Conservation (phyloP, 2,797 vertebrate species). For the Liparis tanakae region DNA sequence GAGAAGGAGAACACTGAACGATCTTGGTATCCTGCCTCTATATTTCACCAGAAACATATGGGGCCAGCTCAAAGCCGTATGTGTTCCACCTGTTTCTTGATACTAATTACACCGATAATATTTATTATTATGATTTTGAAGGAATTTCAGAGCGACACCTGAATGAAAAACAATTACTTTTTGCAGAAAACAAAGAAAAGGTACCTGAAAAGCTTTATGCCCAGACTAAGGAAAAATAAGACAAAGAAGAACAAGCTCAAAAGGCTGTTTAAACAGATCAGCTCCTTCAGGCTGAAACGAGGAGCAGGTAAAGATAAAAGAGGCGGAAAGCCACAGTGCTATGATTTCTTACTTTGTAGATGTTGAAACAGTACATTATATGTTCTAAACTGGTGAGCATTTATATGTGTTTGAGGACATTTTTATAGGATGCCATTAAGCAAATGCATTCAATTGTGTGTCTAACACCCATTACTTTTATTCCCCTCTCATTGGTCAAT, state of each 20-base stretch:
- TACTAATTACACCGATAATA: background rate
- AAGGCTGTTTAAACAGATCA: conserved; percentile 53
- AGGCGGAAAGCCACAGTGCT: background rate
- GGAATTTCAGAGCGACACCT: background rate
- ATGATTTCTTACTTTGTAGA: background rate
- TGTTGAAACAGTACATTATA: background rate
- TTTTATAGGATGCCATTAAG: background rate
- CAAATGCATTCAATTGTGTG: background rate
- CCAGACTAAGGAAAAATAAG: conserved; percentile 45
- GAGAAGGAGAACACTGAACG: conserved; percentile 63
- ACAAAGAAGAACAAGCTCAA: conserved; percentile 59
- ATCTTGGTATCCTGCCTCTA: conserved; percentile 65
- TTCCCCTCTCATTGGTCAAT: conserved; percentile 4
- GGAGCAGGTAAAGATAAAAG: conserved; percentile 56
- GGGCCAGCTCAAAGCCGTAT: conserved; percentile 53
- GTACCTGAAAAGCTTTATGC: conserved; percentile 67
- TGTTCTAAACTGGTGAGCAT: background rate
- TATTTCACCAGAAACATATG: conserved; percentile 69
- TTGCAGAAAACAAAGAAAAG: conserved; percentile 56
- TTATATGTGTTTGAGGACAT: background rate
- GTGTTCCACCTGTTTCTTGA: conserved; percentile 18
- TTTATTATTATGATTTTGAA: background rate
- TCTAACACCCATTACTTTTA: background rate
- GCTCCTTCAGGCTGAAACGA: background rate
- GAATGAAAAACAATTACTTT: background rate